Evolutionary conservation across 2,113 vertebrate genomes (phyloP), one percentile per base, ranked within the genome.

Genomic region (Percopsis transmontana): DNA sequence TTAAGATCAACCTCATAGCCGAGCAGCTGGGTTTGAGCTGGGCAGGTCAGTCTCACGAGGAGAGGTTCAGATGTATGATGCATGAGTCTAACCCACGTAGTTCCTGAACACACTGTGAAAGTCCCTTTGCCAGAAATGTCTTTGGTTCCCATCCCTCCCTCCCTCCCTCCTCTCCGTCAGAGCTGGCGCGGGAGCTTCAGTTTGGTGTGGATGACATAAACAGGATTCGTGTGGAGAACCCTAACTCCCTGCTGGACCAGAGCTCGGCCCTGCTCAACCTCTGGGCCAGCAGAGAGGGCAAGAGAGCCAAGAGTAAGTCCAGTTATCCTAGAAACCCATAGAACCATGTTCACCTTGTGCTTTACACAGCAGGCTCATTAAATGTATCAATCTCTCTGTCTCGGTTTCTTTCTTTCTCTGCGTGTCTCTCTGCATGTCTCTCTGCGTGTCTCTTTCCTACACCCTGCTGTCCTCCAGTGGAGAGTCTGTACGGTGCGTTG

Each of bases 131-230:
- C 15, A 12, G 3, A 27, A 24, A 40, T 45, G 15, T 57, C 42
- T 44, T 9, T 38, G 47, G 57, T 11, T 59, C n/a, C 45, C 12
- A 19, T n/a, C 1, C 2, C 0, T 0, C 18, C 23, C 33, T 27
- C 40, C 20, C 39, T 18, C 66, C 1, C 48, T 24, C 67, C 6
- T 40, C 18, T 57, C 19, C 51, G 8, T 14, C 58, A 99, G 97
- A 99, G 84, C 62, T 99, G 87, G 97, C 97, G 0, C 91, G 97
- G 20, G 97, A 99, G 82, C 91, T 99, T 63, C 96, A 94, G 83
- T 98, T 98, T 51, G 91, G 94, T 0, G 94, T 96, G 72, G 97
- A 98, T 1, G 97, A 99, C 79, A 97, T 99, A 91, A 99, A 98
- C 82, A 90, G 93, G 80, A 98, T 99, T 87, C 94, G 97, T 0